phyloP scores from a whole-genome alignment of 30 jellyfish, hydroid and myxozoan species.

The Nemopilema nomurai region DNA sequence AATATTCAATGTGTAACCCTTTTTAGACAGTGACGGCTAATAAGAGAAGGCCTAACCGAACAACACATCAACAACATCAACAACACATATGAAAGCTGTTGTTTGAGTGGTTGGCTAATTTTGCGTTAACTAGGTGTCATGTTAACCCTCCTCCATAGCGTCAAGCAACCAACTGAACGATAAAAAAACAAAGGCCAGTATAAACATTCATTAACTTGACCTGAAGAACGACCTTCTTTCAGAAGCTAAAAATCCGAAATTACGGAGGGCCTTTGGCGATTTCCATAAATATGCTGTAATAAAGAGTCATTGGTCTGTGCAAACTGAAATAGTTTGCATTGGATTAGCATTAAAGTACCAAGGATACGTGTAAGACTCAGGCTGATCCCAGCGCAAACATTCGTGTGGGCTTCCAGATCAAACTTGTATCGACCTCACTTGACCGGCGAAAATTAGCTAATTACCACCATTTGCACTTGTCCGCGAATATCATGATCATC shows the following conservation, averaged over 20 bases:
- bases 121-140: no score
- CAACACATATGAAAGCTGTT: no score
- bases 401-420: constrained; percentile 6
- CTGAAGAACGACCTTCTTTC: neutral
- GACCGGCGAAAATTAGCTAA: constrained; percentile 4
- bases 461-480: constrained; percentile 9
- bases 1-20: no score
- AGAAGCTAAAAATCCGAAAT: neutral
- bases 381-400: constrained; percentile 35
- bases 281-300: neutral
- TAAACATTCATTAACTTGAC: neutral
- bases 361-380: constrained; percentile 25
- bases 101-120: no score
- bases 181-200: neutral
- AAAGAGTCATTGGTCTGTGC: constrained; percentile 4
- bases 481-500: neutral
- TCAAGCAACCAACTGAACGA: neutral
- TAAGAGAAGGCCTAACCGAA: no score
- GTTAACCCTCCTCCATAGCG: neutral
- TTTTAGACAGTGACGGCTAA: no score
- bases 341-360: constrained; percentile 26
- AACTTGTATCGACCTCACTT: constrained; percentile 7
- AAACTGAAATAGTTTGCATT: constrained; percentile 13
- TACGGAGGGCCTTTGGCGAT: neutral
- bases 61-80: no score